These are phyloP conservation scores for Pocillopora meandrina DNA, from an alignment of 92 coral and sea anemone genomes.

Conservation along the genomic window DNA sequence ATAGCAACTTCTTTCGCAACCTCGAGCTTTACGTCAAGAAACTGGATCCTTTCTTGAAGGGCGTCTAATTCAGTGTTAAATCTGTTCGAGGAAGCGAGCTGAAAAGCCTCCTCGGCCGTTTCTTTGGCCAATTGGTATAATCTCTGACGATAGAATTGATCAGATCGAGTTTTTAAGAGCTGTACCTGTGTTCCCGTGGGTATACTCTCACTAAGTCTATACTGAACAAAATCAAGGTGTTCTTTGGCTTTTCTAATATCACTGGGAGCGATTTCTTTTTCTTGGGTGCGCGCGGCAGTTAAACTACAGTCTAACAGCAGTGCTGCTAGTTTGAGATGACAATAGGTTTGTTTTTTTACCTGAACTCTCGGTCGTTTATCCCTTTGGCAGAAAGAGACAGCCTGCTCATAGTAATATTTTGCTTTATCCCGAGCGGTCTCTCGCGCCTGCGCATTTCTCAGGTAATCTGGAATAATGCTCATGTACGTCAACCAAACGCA, in stretches of 20 bases:
- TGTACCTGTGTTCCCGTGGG: no score
- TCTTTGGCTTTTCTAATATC: slow-evolving; percentile 17
- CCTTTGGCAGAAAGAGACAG: not conserved
- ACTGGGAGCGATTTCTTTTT: not conserved
- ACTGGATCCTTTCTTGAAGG: no score
- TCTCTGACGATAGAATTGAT: no score
- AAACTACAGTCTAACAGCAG: slow-evolving; percentile 22
- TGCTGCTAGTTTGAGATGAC: slow-evolving; percentile 4
- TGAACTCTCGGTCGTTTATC: not conserved
- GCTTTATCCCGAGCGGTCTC: not conserved
- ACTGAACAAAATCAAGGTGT: not conserved
- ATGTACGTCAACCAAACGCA: not conserved
- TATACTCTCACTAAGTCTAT: not conserved
- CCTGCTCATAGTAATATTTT: not conserved
- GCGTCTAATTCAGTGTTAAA: no score
- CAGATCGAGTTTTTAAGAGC: not conserved
- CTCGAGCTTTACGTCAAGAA: no score
- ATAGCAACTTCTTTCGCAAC: no score
- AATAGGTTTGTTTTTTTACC: not conserved
- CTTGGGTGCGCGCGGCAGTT: not conserved
- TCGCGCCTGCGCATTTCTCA: slow-evolving; percentile 1
- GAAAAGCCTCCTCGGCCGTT: no score
- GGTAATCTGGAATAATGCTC: not conserved
- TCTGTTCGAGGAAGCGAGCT: no score
- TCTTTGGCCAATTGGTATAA: no score